These are phyloP conservation scores for Eupithecia subumbrata DNA, from an alignment of 2,888 invertebrate genomes.

Conservation along the genomic window DNA sequence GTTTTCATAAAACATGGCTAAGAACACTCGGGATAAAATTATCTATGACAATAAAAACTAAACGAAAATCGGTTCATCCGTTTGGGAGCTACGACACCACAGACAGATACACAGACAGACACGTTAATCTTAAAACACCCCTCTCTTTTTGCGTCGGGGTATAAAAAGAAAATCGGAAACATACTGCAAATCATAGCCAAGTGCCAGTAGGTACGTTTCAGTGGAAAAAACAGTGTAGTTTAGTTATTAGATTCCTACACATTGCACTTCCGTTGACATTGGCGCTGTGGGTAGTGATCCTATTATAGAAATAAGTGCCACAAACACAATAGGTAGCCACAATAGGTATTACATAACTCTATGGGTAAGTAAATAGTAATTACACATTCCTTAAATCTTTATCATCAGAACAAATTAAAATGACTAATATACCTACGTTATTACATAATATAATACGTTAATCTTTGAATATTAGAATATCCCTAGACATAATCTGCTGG, in stretches of 20 bases:
- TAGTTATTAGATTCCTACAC: neutral
- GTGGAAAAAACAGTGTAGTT: neutral
- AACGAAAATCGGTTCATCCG: too few species aligned
- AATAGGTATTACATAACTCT: neutral
- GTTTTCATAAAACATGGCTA: too few species aligned
- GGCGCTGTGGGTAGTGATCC: neutral
- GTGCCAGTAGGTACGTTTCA: neutral
- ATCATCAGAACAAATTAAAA: neutral
- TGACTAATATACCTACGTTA: neutral
- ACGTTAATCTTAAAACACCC: too few species aligned
- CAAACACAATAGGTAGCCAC: neutral
- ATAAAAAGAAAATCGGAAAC: neutral
- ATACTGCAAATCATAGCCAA: neutral
- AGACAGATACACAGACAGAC: too few species aligned
- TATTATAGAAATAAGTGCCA: slow-evolving; percentile 1
- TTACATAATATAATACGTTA: neutral
- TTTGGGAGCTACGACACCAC: too few species aligned
- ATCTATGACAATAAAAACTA: too few species aligned
- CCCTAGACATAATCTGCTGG: neutral
- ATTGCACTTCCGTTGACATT: slow-evolving; percentile 1
- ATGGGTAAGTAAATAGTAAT: neutral
- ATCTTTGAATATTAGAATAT: neutral
- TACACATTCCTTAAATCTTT: neutral
- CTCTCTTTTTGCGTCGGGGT: too few species aligned
- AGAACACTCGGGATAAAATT: too few species aligned